Conservation (phyloP, 2,888 invertebrate species). For the Hypercompe scribonia region DNA sequence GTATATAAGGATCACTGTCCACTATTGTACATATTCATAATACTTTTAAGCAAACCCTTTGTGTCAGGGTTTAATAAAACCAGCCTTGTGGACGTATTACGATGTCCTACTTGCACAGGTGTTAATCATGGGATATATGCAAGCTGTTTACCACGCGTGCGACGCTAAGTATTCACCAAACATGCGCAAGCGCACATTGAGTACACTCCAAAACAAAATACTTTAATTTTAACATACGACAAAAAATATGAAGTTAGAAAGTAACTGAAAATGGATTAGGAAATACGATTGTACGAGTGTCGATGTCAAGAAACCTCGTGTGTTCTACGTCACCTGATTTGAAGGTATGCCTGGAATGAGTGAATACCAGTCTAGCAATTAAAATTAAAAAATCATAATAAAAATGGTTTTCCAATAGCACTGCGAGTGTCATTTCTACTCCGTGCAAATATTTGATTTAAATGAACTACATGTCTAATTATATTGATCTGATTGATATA, state of each 20-base stretch:
- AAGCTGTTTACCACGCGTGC: constrained; percentile 31
- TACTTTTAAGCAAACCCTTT: constrained; percentile 11
- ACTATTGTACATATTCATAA: constrained; percentile 9
- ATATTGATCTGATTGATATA: too few relatives aligned
- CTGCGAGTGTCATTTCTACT: not conserved
- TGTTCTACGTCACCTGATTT: not conserved
- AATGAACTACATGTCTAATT: too few relatives aligned
- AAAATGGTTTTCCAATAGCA: not conserved
- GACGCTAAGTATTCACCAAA: constrained; percentile 35
- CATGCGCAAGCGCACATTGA: constrained; percentile 14
- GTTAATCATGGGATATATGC: constrained; percentile 48
- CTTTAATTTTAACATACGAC: not conserved
- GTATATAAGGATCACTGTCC: not conserved
- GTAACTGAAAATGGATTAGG: not conserved
- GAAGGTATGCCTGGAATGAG: too few relatives aligned
- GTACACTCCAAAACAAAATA: constrained; percentile 3
- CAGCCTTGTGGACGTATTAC: constrained; percentile 59
- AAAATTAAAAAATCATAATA: not conserved
- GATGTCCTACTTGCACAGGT: constrained; percentile 57
- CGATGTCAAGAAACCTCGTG: not conserved
- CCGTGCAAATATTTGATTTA: not conserved
- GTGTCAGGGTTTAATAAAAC: constrained; percentile 26
- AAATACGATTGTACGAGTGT: not conserved
- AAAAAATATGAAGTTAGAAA: not conserved
- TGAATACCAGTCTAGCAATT: not conserved